These are phyloP conservation scores for Scaptomyza cyrtandrae DNA, from an alignment of 2,888 invertebrate genomes.

Conservation along the genomic window DNA sequence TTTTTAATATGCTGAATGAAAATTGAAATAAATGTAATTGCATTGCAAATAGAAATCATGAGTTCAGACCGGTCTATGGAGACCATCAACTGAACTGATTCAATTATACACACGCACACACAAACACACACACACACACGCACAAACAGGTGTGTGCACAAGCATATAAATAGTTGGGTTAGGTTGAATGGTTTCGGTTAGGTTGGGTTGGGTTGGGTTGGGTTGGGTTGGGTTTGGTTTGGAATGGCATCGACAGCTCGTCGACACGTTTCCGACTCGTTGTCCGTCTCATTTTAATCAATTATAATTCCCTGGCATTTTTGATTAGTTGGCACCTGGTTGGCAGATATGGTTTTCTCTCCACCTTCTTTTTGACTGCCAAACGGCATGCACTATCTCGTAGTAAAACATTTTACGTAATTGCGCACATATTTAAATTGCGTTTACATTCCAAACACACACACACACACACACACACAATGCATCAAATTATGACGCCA, in stretches of 20 bases:
- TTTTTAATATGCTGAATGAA: background rate
- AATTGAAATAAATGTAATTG: constrained; percentile 34
- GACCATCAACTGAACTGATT: constrained; percentile 31
- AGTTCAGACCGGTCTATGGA: constrained; percentile 7
- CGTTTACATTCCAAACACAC: constrained; percentile 51
- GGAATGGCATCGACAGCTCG: background rate
- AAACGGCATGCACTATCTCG: constrained; percentile 27
- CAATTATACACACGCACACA: constrained; percentile 22
- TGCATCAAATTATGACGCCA: constrained; percentile 73
- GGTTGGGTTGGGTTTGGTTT: constrained; percentile 6
- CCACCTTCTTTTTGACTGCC: constrained; percentile 16
- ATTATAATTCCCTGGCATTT: constrained; percentile 77
- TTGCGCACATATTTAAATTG: constrained; percentile 76
- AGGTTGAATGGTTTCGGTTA: too few relatives aligned
- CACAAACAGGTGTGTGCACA: background rate
- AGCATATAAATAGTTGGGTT: constrained; percentile 2
- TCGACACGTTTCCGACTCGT: constrained; percentile 12
- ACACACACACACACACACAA: constrained; percentile 12
- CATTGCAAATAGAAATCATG: constrained; percentile 26
- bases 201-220: constrained; percentile 1
- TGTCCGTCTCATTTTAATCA: constrained; percentile 67
- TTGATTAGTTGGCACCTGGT: constrained; percentile 77
- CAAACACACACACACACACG: constrained; percentile 1
- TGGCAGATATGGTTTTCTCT: constrained; percentile 58
- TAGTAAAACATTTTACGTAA: constrained; percentile 69